phyloP scores from a whole-genome alignment of 1,140 invertebrate genomes.

The Zaprionus lachaisei region DNA sequence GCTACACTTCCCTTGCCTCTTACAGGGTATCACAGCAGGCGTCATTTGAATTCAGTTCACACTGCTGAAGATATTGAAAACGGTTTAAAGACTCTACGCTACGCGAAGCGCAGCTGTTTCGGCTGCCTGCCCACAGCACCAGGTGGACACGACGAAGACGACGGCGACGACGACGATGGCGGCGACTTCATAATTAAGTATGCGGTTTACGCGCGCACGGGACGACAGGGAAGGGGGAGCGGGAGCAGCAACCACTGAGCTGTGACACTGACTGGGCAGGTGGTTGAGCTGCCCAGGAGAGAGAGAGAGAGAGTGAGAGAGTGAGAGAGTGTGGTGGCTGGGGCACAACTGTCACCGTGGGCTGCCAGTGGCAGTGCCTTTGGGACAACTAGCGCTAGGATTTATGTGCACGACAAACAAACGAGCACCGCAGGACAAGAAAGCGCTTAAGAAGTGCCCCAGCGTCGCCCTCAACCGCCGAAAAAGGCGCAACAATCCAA shows the following conservation, averaged over 20 bases:
- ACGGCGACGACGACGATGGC: slow-evolving; percentile 8
- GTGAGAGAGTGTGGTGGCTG: background rate
- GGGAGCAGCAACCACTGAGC: slow-evolving; percentile 44
- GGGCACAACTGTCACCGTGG: slow-evolving; percentile 62
- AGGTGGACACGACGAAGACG: slow-evolving; percentile 21
- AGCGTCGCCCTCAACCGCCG: background rate
- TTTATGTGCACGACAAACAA: slow-evolving; percentile 83
- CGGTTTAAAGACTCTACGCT: slow-evolving; percentile 58
- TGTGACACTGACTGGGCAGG: slow-evolving; percentile 46
- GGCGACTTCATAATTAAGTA: slow-evolving; percentile 80
- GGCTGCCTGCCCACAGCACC: slow-evolving; percentile 13
- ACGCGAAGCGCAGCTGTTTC: slow-evolving; percentile 32
- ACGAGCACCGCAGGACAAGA: slow-evolving; percentile 83
- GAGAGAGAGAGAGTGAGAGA: background rate
- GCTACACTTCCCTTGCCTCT: background rate
- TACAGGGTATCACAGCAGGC: slow-evolving; percentile 3
- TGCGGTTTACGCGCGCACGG: slow-evolving; percentile 68
- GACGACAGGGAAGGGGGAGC: slow-evolving; percentile 13
- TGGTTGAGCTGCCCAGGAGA: slow-evolving; percentile 6
- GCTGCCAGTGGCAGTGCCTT: slow-evolving; percentile 79
- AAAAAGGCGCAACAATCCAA: slow-evolving; percentile 65
- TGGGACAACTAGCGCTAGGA: slow-evolving; percentile 81
- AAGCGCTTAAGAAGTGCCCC: slow-evolving; percentile 79
- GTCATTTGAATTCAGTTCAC: slow-evolving; percentile 29
- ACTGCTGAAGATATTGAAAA: slow-evolving; percentile 66